A percentile compares a stretch with the other conserved stretches of the same genome.
Conservation (phyloP, 2,888 invertebrate species). For the Branchipolynoe longqiensis region DNA sequence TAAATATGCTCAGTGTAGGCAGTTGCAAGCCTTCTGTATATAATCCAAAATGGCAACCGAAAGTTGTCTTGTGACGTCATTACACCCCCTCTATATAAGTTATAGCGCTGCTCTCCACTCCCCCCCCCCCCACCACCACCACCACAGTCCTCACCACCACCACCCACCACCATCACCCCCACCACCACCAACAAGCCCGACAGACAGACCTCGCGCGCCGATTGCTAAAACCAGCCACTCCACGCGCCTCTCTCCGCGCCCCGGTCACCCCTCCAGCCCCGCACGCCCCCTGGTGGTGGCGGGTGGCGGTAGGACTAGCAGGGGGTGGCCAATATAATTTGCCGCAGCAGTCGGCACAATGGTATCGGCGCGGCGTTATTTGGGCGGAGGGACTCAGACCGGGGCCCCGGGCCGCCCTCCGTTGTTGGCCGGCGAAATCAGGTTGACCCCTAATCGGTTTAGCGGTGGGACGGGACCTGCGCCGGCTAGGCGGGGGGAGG, state of each 20-base stretch:
- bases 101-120: neutral
- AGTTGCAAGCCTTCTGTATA: too few species aligned
- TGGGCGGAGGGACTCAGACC: neutral
- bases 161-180: neutral
- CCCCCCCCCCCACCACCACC: neutral
- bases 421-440: slow-evolving; percentile 36
- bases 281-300: neutral
- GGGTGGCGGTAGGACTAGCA: neutral
- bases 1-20: too few species aligned
- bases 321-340: too few species aligned
- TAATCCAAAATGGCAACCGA: too few species aligned
- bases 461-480: slow-evolving; percentile 36
- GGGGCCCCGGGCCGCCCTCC: neutral
- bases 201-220: neutral
- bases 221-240: neutral
- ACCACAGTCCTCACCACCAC: neutral
- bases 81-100: too few species aligned
- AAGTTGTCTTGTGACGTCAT: too few species aligned
- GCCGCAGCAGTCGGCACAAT: too few species aligned
- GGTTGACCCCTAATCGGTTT: slow-evolving; percentile 43
- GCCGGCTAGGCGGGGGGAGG: slow-evolving; percentile 19
- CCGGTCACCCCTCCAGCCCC: neutral
- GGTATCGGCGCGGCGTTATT: neutral
- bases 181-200: neutral
- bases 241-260: neutral